Base-by-base conservation (phyloP, 2,888 invertebrate genomes). In the Eustalomyia histrio region DNA sequence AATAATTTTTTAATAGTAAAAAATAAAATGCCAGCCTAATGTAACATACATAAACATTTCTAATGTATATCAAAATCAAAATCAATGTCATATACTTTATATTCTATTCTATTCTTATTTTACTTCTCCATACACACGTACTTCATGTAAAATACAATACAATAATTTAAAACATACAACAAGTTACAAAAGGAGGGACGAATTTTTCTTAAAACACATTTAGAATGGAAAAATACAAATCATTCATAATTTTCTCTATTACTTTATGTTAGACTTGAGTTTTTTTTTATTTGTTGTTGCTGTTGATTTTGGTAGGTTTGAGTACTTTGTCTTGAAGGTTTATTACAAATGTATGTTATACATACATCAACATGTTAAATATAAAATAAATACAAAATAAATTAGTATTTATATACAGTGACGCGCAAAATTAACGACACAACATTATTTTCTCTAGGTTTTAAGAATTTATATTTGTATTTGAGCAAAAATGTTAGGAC, bases 51-150 rank as follows among this genome's bases (percentile, higher is more conserved):
- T 43, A 21, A 43, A 57, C 60, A 61, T 63, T 57, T 76, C 50
- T 65, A 75, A 69, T 79, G 21, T 65, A 75, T 67, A 65, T 76
- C 52, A 72, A 80, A 80, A 80, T 80, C 80, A 80, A 76, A 80
- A 80, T 80, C 80, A 80, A 76, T 80, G 80, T 69, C 73, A 74
- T 50, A 52, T 69, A 21, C 58, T 72, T 75, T 35, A 65, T 29
- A 33, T 67, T 58, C 3, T 47, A 35, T 47, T 33, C 21, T 35
- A 14, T 43, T 29, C 12, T n/a, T 50, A 16, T 21, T 18, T 4
- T 17, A 21, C 35, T 21, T 21, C 21, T 21, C 2, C 21, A 21
- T 29, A 29, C 29, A 6, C 2, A 24, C 5, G 5, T 29, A 29
- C 7, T 29, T 29, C 29, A 6, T 29, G 21, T 21, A 21, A 2